These are phyloP conservation scores for Megaptera novaeangliae DNA, from an alignment of 2,113 vertebrate species.

Conservation along the genomic window DNA sequence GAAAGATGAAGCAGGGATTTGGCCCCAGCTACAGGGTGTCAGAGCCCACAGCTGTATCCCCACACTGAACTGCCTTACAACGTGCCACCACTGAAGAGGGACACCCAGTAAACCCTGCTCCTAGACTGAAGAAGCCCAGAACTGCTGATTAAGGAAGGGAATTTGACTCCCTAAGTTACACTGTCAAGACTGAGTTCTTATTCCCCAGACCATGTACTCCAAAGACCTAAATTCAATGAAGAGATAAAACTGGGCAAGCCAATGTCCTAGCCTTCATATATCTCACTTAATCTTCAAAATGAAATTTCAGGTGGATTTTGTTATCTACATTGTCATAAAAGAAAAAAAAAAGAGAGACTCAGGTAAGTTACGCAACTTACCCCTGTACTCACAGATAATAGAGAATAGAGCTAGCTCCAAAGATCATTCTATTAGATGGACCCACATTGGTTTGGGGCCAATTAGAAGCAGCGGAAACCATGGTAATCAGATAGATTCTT, in stretches of 20 bases:
- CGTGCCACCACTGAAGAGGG: not conserved
- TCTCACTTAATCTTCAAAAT: too few relatives aligned
- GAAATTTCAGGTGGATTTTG: too few relatives aligned
- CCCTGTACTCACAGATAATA: too few relatives aligned
- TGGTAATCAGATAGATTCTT: not conserved
- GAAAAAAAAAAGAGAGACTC: too few relatives aligned
- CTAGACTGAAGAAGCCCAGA: not conserved
- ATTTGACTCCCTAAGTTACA: not conserved
- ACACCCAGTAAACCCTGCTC: not conserved
- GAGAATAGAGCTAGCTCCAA: too few relatives aligned
- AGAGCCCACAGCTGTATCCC: accelerated
- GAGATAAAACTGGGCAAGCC: too few relatives aligned
- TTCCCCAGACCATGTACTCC: not conserved
- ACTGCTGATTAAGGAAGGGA: not conserved
- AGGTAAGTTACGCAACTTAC: too few relatives aligned
- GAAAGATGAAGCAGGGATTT: not conserved
- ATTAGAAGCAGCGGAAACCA: too few relatives aligned
- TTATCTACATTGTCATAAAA: too few relatives aligned
- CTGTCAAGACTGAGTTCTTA: not conserved
- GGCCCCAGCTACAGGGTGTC: not conserved
- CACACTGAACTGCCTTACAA: not conserved
- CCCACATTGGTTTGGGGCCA: too few relatives aligned
- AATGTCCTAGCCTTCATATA: too few relatives aligned
- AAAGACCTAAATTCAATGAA: not conserved
- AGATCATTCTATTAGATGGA: too few relatives aligned